phyloP scores from a whole-genome alignment of 2,888 invertebrate species.

The Tyria jacobaeae region DNA sequence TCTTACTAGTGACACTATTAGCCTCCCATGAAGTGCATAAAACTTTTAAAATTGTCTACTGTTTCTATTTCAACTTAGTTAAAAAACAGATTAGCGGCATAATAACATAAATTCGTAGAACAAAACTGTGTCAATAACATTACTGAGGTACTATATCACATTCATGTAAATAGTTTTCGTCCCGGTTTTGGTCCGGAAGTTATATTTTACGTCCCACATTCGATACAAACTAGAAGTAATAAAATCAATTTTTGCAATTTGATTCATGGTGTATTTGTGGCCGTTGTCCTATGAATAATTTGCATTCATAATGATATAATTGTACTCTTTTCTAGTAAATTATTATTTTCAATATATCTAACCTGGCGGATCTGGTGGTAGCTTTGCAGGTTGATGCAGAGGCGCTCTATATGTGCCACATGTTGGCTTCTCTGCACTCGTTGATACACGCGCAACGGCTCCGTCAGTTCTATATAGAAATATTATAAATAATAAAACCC shows the following conservation, averaged over 20 bases:
- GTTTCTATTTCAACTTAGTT: neutral
- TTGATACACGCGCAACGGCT: constrained; percentile 71
- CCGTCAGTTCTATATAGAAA: constrained; percentile 67
- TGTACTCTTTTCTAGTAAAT: no score
- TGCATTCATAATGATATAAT: no score
- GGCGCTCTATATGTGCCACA: constrained; percentile 81
- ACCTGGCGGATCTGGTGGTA: constrained; percentile 83
- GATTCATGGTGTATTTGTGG: neutral
- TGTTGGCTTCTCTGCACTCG: constrained; percentile 73
- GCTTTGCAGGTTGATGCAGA: constrained; percentile 75
- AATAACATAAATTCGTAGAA: neutral
- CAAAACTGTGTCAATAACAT: neutral
- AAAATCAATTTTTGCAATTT: neutral
- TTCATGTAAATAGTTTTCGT: neutral
- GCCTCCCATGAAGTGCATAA: no score
- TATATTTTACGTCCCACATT: neutral
- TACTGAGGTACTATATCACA: neutral
- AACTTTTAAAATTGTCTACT: no score
- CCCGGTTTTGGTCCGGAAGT: neutral
- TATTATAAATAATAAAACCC: neutral
- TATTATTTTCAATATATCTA: constrained; percentile 12
- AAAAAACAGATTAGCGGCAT: neutral
- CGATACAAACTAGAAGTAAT: neutral
- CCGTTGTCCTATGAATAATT: neutral
- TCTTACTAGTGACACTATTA: no score